phyloP scores from a whole-genome alignment of 2,888 invertebrate genomes.

The Dynastes hyllus region DNA sequence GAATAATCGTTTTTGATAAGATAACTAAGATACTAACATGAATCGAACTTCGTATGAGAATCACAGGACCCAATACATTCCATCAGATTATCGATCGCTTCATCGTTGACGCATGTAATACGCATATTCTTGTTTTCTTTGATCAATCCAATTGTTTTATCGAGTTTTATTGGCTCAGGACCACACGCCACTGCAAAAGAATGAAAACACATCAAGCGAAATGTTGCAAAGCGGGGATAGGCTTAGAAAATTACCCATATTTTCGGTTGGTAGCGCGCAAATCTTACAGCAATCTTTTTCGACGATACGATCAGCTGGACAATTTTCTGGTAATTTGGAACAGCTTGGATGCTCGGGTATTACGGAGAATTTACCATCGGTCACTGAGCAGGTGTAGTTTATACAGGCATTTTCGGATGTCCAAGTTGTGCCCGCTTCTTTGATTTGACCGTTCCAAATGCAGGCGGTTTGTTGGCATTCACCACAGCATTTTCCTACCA shows the following conservation, averaged over 20 bases:
- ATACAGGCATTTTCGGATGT: conserved; percentile 77
- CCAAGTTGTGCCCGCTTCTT: conserved; percentile 75
- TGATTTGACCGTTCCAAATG: conserved; percentile 72
- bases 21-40: conserved; percentile 71
- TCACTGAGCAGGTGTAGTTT: conserved; percentile 74
- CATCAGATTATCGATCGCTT: conserved; percentile 76
- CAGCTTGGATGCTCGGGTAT: conserved; percentile 73
- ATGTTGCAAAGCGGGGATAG: not conserved
- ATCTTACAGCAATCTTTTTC: conserved; percentile 80
- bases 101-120: conserved; percentile 79
- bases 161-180: conserved; percentile 73
- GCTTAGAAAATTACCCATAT: not conserved
- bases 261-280: conserved; percentile 69
- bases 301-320: conserved; percentile 74
- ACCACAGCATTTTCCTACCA: conserved; percentile 76
- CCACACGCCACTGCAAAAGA: conserved; percentile 73
- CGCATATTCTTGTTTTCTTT: conserved; percentile 70
- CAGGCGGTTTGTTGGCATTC: conserved; percentile 78
- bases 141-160: conserved; percentile 77
- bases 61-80: conserved; percentile 83
- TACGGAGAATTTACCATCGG: conserved; percentile 71
- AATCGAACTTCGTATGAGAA: conserved; percentile 81
- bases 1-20: not conserved
- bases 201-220: conserved; percentile 2
- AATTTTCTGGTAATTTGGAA: conserved; percentile 75